Evolutionary conservation across 1,140 invertebrate genomes (phyloP), one percentile per base, ranked within the genome.

Genomic region (Saxidomus purpurata): DNA sequence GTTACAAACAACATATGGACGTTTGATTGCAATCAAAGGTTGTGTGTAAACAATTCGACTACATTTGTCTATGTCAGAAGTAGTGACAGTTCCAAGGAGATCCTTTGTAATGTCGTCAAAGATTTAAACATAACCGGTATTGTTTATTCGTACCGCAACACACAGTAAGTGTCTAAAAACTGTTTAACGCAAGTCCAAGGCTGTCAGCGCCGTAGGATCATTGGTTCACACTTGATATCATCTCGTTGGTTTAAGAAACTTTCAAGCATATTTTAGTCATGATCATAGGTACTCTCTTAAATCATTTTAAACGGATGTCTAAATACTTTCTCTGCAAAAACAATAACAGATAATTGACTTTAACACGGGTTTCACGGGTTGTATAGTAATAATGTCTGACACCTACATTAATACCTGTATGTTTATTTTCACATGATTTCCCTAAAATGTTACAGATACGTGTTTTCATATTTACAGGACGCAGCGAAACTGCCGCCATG

Each of bases 341-440:
- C 1, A 22, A 1, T 6, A 22, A n/a, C 17, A 34, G 47, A 25
- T 34, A 79, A 19, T 6, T 79, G 76, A 79, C 76, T 52, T 79
- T 79, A 28, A 79, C 47, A 52, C 17, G 43, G 4, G 40, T 79
- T 79, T 79, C 47, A 52, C 17, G 43, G 2, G 40, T 79, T 79
- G 55, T 52, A 55, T 79, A 19, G 28, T 79, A 13, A 36, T 43
- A 79, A 13, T n/a, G 31, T 36, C 47, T 79, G 76, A 79, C 76
- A 79, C 22, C 1, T 15, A 38, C 76, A 55, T 55, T 55, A 79
- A 52, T 79, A 79, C 15, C 9, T 79, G 19, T 52, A 55, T 79
- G 47, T 55, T 55, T 79, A 55, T 55, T 31, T 52, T 71, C 67
- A 71, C 67, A 71, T 71, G 59, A n/a, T 63, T 63, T 63, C 1